Percentiles rank a stretch among this genome's conserved stretches.
Evolutionary conservation across 2,113 vertebrate genomes (phyloP).

Genomic region (Xiphias gladius): DNA sequence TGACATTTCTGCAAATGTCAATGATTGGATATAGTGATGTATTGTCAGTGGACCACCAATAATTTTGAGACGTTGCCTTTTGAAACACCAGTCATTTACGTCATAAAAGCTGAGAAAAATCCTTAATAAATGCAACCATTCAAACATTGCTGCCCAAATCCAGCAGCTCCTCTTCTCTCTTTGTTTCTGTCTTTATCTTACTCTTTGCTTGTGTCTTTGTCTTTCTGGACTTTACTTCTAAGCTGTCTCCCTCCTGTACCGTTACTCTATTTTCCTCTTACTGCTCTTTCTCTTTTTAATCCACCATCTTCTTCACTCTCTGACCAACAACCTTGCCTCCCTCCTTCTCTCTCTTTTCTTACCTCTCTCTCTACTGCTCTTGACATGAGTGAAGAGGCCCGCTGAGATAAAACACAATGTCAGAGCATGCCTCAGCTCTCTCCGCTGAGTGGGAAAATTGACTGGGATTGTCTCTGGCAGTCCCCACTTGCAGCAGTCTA

Average conservation of each 20-base stretch:
- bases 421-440: constrained; percentile 74
- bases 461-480: constrained; percentile 82
- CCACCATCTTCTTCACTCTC: constrained; percentile 19
- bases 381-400: constrained; percentile 69
- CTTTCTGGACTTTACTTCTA: constrained; percentile 15
- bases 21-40: constrained; percentile 13
- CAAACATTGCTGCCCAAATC: constrained; percentile 3
- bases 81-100: neutral
- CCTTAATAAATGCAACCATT: neutral
- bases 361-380: constrained; percentile 47
- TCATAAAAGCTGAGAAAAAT: constrained; percentile 6
- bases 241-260: neutral
- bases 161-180: neutral
- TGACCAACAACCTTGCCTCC: constrained; percentile 44
- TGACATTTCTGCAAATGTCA: constrained; percentile 56
- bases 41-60: constrained; percentile 5
- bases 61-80: neutral
- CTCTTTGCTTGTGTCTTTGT: constrained; percentile 18
- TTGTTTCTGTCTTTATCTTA: neutral
- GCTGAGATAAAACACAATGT: constrained; percentile 78
- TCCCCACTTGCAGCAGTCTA: constrained; percentile 74
- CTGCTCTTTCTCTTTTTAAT: constrained; percentile 28
- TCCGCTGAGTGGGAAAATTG: constrained; percentile 80
- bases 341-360: constrained; percentile 12
- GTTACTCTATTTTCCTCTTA: constrained; percentile 21